Evolutionary conservation across 2,113 vertebrate genomes (phyloP), one percentile per base, ranked within the genome.

Genomic region (Paedocypris sp.): DNA sequence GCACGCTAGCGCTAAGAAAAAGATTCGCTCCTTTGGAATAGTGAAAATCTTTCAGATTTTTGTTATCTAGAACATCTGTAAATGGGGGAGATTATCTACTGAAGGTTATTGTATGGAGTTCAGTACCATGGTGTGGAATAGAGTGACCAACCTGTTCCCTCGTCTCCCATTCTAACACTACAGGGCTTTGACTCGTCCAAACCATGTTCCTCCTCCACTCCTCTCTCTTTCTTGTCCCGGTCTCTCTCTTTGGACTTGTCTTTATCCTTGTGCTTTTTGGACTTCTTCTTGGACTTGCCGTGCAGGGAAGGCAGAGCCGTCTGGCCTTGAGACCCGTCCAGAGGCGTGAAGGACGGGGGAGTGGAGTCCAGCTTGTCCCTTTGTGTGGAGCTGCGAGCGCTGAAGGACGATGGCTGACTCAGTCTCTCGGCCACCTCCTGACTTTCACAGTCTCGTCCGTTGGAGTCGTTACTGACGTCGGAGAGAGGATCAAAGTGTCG

Each of bases 211-310:
- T 75, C 76, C 10, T 31, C 69, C 42, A 51, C 74, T 62, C 87
- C 87, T 1, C 36, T 58, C 1, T 79, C 71, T 74, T 78, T 80
- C 50, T 73, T 69, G 48, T 77, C 83, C 0, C 43, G 31, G 1
- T 80, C 80, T 76, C 78, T 82, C 61, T 87, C 89, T 80, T 87
- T 91, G 31, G 73, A 72, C 72, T 88, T 87, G 38, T 91, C 89
- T 46, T 91, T 90, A 66, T 91, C 92, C 82, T 89, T 93, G 85
- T 95, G 91, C 77, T 94, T 98, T 86, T 94, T 96, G 11, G 88
- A 88, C 66, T 92, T 96, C 75, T 92, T 96, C 83, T 83, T 93
- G 63, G 80, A 79, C 73, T 94, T 95, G 19, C 73, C 77, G 1
- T 83, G 88, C 1, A 72, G 49, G 2, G 80, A 68, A 42, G 83